Conservation (phyloP, 2,888 invertebrate genomes). For the Ophion obscuratus region DNA sequence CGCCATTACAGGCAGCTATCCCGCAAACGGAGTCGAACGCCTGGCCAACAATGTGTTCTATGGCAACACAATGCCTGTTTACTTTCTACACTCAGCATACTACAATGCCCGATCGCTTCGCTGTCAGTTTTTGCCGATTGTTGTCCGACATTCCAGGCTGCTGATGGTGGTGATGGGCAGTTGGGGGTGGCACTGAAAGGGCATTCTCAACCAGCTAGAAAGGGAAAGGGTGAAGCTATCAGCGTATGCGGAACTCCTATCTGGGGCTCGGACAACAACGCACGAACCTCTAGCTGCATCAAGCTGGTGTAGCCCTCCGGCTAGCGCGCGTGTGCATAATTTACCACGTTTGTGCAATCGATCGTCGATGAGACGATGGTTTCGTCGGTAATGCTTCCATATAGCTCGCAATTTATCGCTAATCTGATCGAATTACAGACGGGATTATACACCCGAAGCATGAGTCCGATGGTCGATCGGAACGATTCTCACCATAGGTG, state of each 20-base stretch:
- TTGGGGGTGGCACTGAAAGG: conserved; percentile 63
- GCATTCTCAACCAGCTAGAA: conserved; percentile 3
- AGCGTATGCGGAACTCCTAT: background rate
- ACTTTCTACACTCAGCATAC: conserved; percentile 80
- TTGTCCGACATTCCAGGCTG: conserved; percentile 71
- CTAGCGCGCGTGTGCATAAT: conserved; percentile 75
- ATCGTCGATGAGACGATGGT: conserved; percentile 69
- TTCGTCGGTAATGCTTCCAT: conserved; percentile 50
- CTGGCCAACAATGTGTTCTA: conserved; percentile 76
- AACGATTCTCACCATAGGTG: background rate
- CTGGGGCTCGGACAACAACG: background rate
- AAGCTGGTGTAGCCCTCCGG: conserved; percentile 23
- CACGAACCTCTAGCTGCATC: conserved; percentile 25
- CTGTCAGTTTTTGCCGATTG: conserved; percentile 82
- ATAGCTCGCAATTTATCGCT: conserved; percentile 35
- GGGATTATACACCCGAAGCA: conserved; percentile 28
- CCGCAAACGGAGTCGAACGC: conserved; percentile 77
- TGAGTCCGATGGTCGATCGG: conserved; percentile 17
- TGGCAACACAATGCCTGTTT: conserved; percentile 80
- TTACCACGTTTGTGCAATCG: conserved; percentile 81
- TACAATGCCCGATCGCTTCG: conserved; percentile 79
- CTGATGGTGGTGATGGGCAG: conserved; percentile 37
- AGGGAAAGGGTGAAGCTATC: conserved; percentile 15
- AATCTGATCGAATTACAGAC: conserved; percentile 57
- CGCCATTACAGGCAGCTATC: conserved; percentile 47